Evolutionary conservation across 1,140 invertebrate genomes (phyloP).

Genomic region (Doryteuthis pealeii): DNA sequence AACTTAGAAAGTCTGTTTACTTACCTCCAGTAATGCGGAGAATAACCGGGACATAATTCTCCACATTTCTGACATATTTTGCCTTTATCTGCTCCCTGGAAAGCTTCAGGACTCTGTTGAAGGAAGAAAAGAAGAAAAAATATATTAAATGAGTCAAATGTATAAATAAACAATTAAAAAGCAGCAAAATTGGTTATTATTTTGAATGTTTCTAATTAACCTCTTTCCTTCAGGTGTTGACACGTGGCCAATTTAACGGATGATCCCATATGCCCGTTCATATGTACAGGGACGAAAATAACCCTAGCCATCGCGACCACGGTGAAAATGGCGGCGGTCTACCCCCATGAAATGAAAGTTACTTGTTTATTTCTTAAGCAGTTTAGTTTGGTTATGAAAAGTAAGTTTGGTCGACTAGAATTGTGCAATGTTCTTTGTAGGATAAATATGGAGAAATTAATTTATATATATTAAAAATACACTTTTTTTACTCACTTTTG

Average conservation of each 20-base stretch:
- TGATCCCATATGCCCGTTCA: not conserved
- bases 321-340: too few relatives aligned
- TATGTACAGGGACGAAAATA: not conserved
- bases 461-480: too few relatives aligned
- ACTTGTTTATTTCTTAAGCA: too few relatives aligned
- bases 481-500: too few relatives aligned
- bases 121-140: not conserved
- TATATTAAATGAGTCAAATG: not conserved
- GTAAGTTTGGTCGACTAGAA: too few relatives aligned
- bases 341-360: too few relatives aligned
- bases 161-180: too few relatives aligned
- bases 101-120: not conserved
- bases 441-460: too few relatives aligned
- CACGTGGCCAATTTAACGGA: not conserved
- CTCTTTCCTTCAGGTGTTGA: not conserved
- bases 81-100: slow-evolving; percentile 6
- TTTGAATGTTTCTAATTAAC: not conserved
- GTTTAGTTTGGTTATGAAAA: too few relatives aligned
- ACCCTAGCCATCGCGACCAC: not conserved
- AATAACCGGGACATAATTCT: slow-evolving; percentile 6
- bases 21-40: slow-evolving; percentile 14
- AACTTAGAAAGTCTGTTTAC: not conserved
- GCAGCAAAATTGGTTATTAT: too few relatives aligned
- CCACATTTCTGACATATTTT: slow-evolving; percentile 12
- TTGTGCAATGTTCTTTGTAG: too few relatives aligned